Base-by-base conservation (phyloP, 2,113 vertebrate species). In the Nothobranchius furzeri region DNA sequence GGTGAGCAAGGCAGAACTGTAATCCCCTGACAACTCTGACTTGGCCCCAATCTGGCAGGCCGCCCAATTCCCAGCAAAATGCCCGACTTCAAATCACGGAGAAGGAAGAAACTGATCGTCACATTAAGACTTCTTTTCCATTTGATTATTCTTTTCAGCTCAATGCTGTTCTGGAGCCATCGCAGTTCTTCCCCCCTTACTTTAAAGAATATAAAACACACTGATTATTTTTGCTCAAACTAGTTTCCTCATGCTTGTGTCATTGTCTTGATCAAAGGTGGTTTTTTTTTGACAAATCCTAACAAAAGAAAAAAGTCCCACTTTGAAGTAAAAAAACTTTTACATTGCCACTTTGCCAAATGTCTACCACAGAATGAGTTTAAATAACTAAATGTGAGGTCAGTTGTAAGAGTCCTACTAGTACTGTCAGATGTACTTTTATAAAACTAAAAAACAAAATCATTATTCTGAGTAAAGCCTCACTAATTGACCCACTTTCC, bases 1-100 rank as follows among this genome's bases (percentile, higher is more conserved):
- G 67, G 89, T 86, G 90, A 90, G 85, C 88, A 90, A 86, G 88
- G 90, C 89, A 91, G 90, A 88, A 90, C 89, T 89, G 87, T 91
- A 90, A 91, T 91, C 88, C 90, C 89, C 87, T 90, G 88, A 91
- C 88, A 89, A 90, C 88, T 91, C 88, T 87, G 87, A 88, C 88
- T 90, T 90, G 88, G 89, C 88, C 89, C 88, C 89, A 90, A 88
- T 89, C 88, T 91, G 90, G 90, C 89, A 90, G 81, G 87, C 85
- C 61, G 90, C 90, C 90, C 89, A 88, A 87, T 91, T 91, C 90
- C 89, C 89, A 91, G 89, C 89, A 88, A 89, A 88, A 88, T 53
- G 70, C 78, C 78, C 66, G 85, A 88, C 87, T 89, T 69, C 4
- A 64, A 83, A 84, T 87, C 68, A 4, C 75, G 64, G 70, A 73